phyloP scores from a whole-genome alignment of 92 coral and sea anemone species.

The Zoanthus sociatus region DNA sequence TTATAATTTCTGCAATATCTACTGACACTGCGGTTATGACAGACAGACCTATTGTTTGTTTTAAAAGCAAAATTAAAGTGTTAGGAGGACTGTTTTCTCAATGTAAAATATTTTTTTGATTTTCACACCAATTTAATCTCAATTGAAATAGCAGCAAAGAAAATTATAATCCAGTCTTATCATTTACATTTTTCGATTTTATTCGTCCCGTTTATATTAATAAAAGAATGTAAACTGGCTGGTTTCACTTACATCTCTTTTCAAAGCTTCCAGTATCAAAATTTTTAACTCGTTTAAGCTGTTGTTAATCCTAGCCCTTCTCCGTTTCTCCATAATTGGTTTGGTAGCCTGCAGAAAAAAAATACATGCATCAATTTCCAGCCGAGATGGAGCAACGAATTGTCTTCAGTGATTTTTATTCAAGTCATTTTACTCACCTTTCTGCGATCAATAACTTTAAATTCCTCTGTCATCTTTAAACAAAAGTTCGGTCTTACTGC shows the following conservation, averaged over 20 bases:
- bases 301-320: constrained; percentile 81
- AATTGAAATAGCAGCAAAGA: neutral
- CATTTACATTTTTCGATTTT: neutral
- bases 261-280: constrained; percentile 74
- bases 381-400: neutral
- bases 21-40: constrained; percentile 34
- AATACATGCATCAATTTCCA: neutral
- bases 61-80: neutral
- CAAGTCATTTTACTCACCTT: constrained; percentile 38
- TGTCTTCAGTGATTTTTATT: neutral
- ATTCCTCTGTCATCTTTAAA: constrained; percentile 59
- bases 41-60: neutral
- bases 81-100: neutral
- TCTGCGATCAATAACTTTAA: constrained; percentile 50
- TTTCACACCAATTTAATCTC: neutral
- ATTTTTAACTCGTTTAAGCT: constrained; percentile 79
- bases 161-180: neutral
- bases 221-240: neutral
- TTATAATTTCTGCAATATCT: neutral
- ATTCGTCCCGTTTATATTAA: neutral
- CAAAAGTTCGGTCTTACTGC: neutral
- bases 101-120: neutral
- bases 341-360: constrained; percentile 69
- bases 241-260: constrained; percentile 75
- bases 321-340: constrained; percentile 84